Evolutionary conservation across 2,888 invertebrate genomes (phyloP).

Genomic region (Trachelus tabidus): DNA sequence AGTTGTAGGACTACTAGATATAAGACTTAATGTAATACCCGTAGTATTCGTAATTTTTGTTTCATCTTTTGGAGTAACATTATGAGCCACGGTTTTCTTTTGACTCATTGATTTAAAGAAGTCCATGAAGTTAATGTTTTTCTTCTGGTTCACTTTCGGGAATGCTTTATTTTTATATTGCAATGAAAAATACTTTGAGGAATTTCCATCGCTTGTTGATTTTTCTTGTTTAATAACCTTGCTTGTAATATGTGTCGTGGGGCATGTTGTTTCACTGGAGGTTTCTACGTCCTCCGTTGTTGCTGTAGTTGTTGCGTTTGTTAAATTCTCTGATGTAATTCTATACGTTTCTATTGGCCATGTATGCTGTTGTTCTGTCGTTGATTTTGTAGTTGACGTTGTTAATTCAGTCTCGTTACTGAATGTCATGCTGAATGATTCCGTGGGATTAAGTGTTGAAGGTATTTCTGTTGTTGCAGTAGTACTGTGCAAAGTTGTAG

Average conservation of each 20-base stretch:
- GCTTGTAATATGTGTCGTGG: background rate
- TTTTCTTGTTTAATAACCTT: background rate
- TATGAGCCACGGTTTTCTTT: background rate
- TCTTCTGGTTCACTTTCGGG: background rate
- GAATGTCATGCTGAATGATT: background rate
- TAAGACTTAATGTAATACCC: background rate
- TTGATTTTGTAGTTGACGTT: background rate
- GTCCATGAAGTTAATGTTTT: background rate
- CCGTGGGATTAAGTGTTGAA: background rate
- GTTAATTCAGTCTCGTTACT: background rate
- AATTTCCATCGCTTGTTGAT: background rate
- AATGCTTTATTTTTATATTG: background rate
- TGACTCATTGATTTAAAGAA: background rate
- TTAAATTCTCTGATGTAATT: too few relatives aligned
- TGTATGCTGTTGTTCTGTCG: background rate
- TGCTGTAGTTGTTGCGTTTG: background rate
- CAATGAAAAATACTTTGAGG: background rate
- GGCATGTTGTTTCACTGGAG: background rate
- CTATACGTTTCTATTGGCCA: background rate
- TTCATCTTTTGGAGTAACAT: background rate
- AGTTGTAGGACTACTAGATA: background rate
- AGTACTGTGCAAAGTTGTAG: background rate
- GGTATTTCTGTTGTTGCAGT: background rate
- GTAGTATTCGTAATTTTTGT: background rate
- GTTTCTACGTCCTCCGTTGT: background rate